Percentiles rank a stretch among this genome's conserved stretches.
These are phyloP conservation scores for Latrodectus geometricus DNA, from an alignment of 1,140 invertebrate species.

Conservation along the genomic window DNA sequence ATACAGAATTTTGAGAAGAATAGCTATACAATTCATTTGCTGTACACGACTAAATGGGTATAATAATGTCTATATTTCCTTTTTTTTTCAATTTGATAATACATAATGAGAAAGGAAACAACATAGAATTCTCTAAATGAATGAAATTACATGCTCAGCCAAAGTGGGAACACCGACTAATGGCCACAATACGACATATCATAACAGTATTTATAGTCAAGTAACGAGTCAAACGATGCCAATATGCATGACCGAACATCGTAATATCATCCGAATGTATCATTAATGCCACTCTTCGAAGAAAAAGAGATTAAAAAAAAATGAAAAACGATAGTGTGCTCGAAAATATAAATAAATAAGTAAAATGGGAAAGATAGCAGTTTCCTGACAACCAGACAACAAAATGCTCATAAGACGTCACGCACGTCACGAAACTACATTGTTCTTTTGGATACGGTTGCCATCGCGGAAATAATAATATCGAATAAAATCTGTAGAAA, in stretches of 20 bases:
- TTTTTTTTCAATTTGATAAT: too few relatives aligned
- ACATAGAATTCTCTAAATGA: too few relatives aligned
- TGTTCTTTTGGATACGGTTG: conserved; percentile 23
- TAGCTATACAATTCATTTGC: too few relatives aligned
- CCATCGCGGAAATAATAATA: neutral
- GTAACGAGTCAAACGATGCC: conserved; percentile 37
- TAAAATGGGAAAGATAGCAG: neutral
- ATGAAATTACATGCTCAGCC: conserved; percentile 14
- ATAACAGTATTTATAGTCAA: conserved; percentile 36
- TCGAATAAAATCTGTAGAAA: conserved; percentile 23
- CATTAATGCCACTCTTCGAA: conserved; percentile 39
- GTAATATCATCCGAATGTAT: conserved; percentile 18
- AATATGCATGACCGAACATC: conserved; percentile 52
- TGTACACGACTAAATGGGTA: too few relatives aligned
- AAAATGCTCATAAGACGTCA: conserved; percentile 42
- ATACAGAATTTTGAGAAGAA: too few relatives aligned
- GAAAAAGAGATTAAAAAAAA: conserved; percentile 35
- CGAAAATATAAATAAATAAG: conserved; percentile 24
- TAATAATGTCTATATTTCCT: too few relatives aligned
- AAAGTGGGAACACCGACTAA: conserved; percentile 12
- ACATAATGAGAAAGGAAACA: too few relatives aligned
- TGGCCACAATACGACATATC: conserved; percentile 11
- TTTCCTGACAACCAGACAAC: conserved; percentile 26
- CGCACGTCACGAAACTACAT: conserved; percentile 39
- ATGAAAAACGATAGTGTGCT: neutral